phyloP scores from a whole-genome alignment of 2,797 vertebrate species.

The Acanthiza pusilla region DNA sequence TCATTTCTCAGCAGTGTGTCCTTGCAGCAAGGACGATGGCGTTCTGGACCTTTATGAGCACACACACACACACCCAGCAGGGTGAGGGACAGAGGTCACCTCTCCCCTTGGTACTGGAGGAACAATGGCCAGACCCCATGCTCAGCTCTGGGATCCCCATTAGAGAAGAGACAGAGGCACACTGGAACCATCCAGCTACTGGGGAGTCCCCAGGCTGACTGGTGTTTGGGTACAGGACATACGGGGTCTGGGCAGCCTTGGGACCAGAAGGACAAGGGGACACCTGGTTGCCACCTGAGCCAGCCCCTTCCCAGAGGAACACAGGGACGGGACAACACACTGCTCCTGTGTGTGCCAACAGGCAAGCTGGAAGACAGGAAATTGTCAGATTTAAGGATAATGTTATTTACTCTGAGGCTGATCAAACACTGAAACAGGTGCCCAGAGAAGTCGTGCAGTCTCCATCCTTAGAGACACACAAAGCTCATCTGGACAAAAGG shows the following conservation, averaged over 20 bases:
- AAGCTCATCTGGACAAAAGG: not conserved
- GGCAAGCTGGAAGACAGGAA: not conserved
- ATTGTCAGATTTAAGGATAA: not conserved
- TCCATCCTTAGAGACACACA: not conserved
- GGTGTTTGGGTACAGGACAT: fast-evolving
- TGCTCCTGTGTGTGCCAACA: not conserved
- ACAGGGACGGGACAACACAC: fast-evolving
- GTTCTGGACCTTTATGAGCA: fast-evolving
- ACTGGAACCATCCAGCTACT: not conserved
- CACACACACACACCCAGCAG: not conserved
- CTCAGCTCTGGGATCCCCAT: not conserved
- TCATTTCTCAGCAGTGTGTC: fast-evolving
- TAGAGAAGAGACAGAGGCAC: fast-evolving
- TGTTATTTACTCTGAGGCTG: not conserved
- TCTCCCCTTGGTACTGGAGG: fast-evolving
- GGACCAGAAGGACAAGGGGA: not conserved
- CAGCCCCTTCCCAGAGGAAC: not conserved
- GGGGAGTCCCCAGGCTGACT: not conserved
- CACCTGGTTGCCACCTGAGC: not conserved
- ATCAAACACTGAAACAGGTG: not conserved
- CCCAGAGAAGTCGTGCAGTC: not conserved
- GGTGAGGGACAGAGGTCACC: fast-evolving
- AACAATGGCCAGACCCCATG: fast-evolving
- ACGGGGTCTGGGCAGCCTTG: not conserved
- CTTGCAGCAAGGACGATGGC: fast-evolving